Evolutionary conservation across 2,888 invertebrate species (phyloP).

Genomic region (Megalurothrips usitatus): DNA sequence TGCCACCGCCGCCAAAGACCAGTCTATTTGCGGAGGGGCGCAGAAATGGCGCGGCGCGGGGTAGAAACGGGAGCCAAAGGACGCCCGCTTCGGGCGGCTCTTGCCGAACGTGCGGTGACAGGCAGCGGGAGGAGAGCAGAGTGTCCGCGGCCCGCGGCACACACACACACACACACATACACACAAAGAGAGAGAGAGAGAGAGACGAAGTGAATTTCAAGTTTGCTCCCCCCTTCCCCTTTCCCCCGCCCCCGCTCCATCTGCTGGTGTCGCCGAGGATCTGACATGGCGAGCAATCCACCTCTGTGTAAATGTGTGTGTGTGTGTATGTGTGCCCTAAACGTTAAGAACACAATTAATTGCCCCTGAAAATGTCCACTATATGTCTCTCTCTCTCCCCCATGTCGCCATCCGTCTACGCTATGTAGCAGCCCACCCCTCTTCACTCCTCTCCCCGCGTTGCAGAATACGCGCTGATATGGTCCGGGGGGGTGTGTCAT

Average conservation of each 20-base stretch:
- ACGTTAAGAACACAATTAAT: conserved; percentile 23
- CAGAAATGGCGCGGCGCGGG: background rate
- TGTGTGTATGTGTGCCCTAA: background rate
- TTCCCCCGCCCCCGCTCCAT: background rate
- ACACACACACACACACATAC: too few relatives aligned
- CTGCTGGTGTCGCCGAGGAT: background rate
- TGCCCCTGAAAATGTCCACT: conserved; percentile 4
- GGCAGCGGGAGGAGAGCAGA: too few relatives aligned
- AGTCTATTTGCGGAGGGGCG: background rate
- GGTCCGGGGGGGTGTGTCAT: too few relatives aligned
- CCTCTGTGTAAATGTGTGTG: background rate
- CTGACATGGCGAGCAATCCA: background rate
- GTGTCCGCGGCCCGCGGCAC: too few relatives aligned
- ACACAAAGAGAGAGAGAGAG: too few relatives aligned
- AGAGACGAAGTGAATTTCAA: background rate
- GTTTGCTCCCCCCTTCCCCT: background rate
- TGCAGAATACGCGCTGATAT: background rate
- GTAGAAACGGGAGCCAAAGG: background rate
- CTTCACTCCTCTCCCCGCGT: background rate
- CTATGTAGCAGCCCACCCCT: background rate
- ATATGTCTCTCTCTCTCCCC: background rate
- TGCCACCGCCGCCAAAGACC: background rate
- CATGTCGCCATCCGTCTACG: background rate
- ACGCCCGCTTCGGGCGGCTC: too few relatives aligned
- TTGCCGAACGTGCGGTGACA: too few relatives aligned